Evolutionary conservation across 2,797 vertebrate genomes (phyloP), one percentile per base, ranked within the genome.

Genomic region (Esox lucius): DNA sequence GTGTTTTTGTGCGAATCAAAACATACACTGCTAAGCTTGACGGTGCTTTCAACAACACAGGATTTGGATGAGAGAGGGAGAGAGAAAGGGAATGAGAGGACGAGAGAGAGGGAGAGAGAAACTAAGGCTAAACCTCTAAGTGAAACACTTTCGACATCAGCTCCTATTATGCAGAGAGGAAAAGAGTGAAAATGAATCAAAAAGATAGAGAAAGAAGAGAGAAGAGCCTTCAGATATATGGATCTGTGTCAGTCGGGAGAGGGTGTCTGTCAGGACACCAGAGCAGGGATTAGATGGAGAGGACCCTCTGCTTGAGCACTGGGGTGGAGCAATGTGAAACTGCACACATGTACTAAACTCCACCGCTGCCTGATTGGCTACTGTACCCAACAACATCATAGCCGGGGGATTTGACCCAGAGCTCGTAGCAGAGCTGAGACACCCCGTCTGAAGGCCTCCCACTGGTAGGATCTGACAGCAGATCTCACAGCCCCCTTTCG

Each of bases 271-370:
- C 86, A 80, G 80, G 73, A 33, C 81, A 77, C 82, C 1, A 72
- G 85, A 86, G 85, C 74, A 70, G 77, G 88, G 87, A 92, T 91
- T 90, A 90, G 78, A 84, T 85, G 53, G 73, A 73, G 70, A 87
- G 80, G 79, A 81, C 86, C 85, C 80, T 85, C 85, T 81, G 89
- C 87, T 83, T 87, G 87, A 90, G 91, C 85, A 77, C 85, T 69
- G 70, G 77, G 82, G 89, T 84, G 84, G 85, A 84, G 89, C 91
- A 90, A 87, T 84, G 85, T 85, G 84, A 89, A 91, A 90, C 87
- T 88, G 83, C 86, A 83, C 85, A 42, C 39, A 87, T 88, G 82
- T 80, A 86, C 83, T 87, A 81, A 75, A 84, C 84, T 88, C 81
- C 1, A 35, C 28, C 46, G 19, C 19, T 48, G 0, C 8, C 26